A percentile compares a stretch with the other conserved stretches of the same genome.
Conservation (phyloP, 1,140 invertebrate genomes). For the Cephus cinctus region DNA sequence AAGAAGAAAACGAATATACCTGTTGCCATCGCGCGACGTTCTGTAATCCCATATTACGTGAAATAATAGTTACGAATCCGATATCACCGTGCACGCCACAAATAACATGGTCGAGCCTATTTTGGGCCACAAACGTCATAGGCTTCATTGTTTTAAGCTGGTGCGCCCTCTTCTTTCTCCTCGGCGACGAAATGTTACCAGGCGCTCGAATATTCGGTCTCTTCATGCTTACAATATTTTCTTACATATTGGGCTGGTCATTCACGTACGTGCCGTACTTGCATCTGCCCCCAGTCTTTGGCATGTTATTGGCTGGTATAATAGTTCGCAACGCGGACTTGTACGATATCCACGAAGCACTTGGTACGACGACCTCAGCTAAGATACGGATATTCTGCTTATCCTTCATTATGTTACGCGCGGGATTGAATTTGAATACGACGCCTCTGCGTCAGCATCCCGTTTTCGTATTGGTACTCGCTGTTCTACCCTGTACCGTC, state of each 20-base stretch:
- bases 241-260: constrained; percentile 39
- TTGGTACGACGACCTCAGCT: constrained; percentile 21
- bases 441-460: constrained; percentile 34
- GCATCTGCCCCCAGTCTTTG: constrained; percentile 46
- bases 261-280: constrained; percentile 39
- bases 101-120: constrained; percentile 34
- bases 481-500: constrained; percentile 40
- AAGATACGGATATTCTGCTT: constrained; percentile 46
- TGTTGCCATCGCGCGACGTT: constrained; percentile 39
- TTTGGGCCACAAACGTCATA: constrained; percentile 24
- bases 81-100: constrained; percentile 15
- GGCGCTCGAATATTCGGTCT: constrained; percentile 36
- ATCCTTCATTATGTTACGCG: constrained; percentile 45
- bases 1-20: constrained; percentile 23
- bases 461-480: constrained; percentile 33
- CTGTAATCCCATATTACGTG: constrained; percentile 27
- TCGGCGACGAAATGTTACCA: constrained; percentile 37
- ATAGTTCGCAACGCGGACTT: constrained; percentile 39
- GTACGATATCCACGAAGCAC: constrained; percentile 39
- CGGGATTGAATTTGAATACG: constrained; percentile 42
- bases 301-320: constrained; percentile 49
- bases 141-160: constrained; percentile 25
- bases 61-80: constrained; percentile 29
- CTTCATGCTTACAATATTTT: constrained; percentile 28
- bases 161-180: constrained; percentile 31